Evolutionary conservation across 2,113 vertebrate species (phyloP).

Genomic region (Pterophyllum scalare): DNA sequence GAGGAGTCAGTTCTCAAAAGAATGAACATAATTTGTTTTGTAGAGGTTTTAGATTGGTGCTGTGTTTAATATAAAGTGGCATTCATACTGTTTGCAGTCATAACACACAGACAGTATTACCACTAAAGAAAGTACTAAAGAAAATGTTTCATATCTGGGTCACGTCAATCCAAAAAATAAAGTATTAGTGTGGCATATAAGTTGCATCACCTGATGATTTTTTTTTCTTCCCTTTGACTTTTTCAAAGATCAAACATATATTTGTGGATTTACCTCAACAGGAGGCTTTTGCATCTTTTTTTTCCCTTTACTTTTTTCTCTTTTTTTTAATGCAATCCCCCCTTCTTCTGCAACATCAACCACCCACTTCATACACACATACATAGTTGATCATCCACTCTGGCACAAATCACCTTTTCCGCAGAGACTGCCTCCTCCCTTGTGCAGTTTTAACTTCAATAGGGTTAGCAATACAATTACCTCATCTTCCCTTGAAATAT

Average conservation of each 20-base stretch:
- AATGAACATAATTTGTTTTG: neutral
- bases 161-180: slow-evolving; percentile 6
- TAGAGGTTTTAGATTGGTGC: neutral
- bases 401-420: slow-evolving; percentile 36
- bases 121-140: neutral
- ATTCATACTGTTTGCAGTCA: neutral
- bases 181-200: neutral
- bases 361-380: slow-evolving; percentile 10
- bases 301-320: neutral
- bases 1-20: neutral
- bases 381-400: slow-evolving; percentile 20
- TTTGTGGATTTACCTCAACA: slow-evolving; percentile 41
- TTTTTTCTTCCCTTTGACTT: slow-evolving; percentile 25
- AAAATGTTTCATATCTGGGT: neutral
- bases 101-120: neutral
- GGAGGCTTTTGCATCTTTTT: slow-evolving; percentile 43
- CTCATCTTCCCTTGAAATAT: slow-evolving; percentile 60
- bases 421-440: slow-evolving; percentile 26
- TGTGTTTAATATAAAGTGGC: neutral
- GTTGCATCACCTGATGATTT: slow-evolving; percentile 47
- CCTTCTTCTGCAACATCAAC: neutral
- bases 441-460: slow-evolving; percentile 54
- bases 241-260: slow-evolving; percentile 41
- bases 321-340: neutral
- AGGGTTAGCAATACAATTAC: slow-evolving; percentile 65